A percentile compares a stretch with the other conserved stretches of the same genome.
These are phyloP conservation scores for Eciton burchellii DNA, from an alignment of 1,140 invertebrate genomes.

Conservation along the genomic window DNA sequence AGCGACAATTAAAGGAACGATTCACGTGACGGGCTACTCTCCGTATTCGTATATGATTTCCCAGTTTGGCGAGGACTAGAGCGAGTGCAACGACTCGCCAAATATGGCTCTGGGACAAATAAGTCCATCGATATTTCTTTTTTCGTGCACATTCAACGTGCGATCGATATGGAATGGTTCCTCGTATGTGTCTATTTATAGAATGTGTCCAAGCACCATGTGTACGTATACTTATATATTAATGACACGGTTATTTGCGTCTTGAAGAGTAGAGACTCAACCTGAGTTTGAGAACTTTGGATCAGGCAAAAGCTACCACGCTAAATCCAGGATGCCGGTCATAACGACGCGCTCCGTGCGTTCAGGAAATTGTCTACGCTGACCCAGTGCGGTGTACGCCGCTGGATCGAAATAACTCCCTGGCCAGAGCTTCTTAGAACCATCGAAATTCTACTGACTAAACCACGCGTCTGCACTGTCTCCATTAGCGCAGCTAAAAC, in stretches of 20 bases:
- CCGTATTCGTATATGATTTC: background rate
- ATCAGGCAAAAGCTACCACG: background rate
- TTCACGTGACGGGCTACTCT: constrained; percentile 14
- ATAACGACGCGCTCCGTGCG: constrained; percentile 29
- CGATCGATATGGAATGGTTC: too few species aligned
- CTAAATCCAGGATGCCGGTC: background rate
- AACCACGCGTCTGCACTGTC: constrained; percentile 37
- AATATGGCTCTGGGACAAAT: background rate
- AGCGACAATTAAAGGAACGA: too few species aligned
- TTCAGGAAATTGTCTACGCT: constrained; percentile 79
- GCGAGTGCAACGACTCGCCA: background rate
- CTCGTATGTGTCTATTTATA: too few species aligned
- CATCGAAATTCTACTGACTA: constrained; percentile 56
- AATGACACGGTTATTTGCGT: constrained; percentile 8
- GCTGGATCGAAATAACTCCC: constrained; percentile 79
- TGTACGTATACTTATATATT: too few species aligned
- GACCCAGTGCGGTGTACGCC: constrained; percentile 73
- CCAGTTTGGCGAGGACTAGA: background rate
- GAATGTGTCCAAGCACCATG: too few species aligned
- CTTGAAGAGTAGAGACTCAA: background rate
- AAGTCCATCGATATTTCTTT: too few species aligned
- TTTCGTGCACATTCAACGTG: too few species aligned
- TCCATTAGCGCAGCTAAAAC: constrained; percentile 33
- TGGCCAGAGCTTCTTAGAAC: constrained; percentile 62
- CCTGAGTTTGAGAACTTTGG: too few species aligned